Base-by-base conservation (phyloP, 2,797 vertebrate species). In the Etheostoma perlongum region DNA sequence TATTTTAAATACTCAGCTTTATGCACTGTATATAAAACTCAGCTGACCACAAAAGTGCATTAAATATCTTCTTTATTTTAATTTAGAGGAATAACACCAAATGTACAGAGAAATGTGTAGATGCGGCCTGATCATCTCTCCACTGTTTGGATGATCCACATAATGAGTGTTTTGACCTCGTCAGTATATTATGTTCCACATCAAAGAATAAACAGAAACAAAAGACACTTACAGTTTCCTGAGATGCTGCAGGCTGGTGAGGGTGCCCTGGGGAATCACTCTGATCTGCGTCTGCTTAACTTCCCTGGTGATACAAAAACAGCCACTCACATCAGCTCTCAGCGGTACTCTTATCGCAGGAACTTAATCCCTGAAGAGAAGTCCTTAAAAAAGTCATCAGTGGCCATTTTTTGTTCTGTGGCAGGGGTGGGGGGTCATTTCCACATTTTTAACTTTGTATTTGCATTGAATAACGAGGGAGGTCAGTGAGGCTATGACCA, bases 151-250 rank as follows among this genome's bases (percentile, higher is more conserved):
- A 78, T 75, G 78, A 91, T 86, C 55, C 49, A 61, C 78, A 81
- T 90, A 73, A 81, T 2, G 18, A 52, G 21, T 92, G 86, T 90
- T 93, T 84, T 76, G 82, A 81, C 88, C 81, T 81, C 66, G 70
- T 52, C 30, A 8, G 80, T 66, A 91, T 85, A 86, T 86, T 79
- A 83, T 78, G 85, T 86, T 86, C 72, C 53, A 42, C 68, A 82
- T 89, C 67, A 85, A 73, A 91, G 85, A 79, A 79, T 74, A 86
- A 93, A 94, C 86, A 79, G 5, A 30, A 65, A 40, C 3, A 0
- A 42, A 51, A 78, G n/a, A 69, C 30, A 85, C 93, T 93, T 61
- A 94, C 93, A 94, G 52, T 67, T 33, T 82, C 49, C 13, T 70
- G 72, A 94, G 87, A 12, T 55, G 44, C 68, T 75, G 67, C 65